A percentile compares a stretch with the other conserved stretches of the same genome.
These are phyloP conservation scores for Chitala chitala DNA, from an alignment of 2,113 vertebrate species.

Conservation along the genomic window DNA sequence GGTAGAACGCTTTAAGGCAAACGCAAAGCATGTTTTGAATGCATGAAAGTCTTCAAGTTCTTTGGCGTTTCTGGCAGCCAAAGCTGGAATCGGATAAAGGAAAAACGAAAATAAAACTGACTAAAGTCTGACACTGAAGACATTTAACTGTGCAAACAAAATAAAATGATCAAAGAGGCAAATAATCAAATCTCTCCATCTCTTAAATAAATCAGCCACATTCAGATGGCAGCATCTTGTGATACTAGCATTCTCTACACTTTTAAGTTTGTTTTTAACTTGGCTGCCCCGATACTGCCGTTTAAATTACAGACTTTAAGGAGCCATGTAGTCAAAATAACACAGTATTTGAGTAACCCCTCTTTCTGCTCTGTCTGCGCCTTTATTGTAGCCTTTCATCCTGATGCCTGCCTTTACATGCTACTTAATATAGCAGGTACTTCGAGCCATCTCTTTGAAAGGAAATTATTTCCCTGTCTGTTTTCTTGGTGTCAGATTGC, in stretches of 20 bases:
- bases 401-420: slow-evolving; percentile 41
- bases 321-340: slow-evolving; percentile 56
- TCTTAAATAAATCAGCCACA: slow-evolving; percentile 28
- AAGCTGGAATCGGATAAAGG: no score
- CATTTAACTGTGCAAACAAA: no score
- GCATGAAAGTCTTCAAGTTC: no score
- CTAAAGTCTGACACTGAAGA: no score
- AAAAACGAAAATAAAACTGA: no score
- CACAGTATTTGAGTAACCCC: slow-evolving; percentile 48
- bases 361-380: slow-evolving; percentile 51
- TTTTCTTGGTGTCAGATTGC: slow-evolving; percentile 22
- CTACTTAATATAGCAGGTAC: slow-evolving; percentile 31
- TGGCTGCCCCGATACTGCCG: slow-evolving; percentile 56
- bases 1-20: no score
- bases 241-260: slow-evolving; percentile 22
- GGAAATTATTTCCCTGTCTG: slow-evolving; percentile 47
- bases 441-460: slow-evolving; percentile 27
- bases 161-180: slow-evolving; percentile 27
- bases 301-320: slow-evolving; percentile 72
- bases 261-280: slow-evolving; percentile 34
- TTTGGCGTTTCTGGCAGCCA: no score
- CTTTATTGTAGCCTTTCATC: slow-evolving; percentile 48
- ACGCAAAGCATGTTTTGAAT: no score
- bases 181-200: slow-evolving; percentile 30
- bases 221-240: slow-evolving; percentile 21